Percentiles rank a stretch among this genome's conserved stretches.
These are phyloP conservation scores for Cuculus canorus DNA, from an alignment of 2,797 vertebrate species.

Conservation along the genomic window DNA sequence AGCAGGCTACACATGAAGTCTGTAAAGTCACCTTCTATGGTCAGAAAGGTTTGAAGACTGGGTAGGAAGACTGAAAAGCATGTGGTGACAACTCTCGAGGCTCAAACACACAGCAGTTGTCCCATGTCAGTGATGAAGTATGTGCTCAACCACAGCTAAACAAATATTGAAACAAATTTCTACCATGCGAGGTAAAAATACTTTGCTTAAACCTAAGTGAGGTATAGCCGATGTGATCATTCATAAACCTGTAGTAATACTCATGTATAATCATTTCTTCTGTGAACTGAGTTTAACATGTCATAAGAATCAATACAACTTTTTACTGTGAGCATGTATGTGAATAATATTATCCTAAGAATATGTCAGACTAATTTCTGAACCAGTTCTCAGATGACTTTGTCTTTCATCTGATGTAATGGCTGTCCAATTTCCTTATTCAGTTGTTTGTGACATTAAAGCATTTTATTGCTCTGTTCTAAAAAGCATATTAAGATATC, in stretches of 20 bases:
- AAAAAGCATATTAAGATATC: conserved; percentile 11
- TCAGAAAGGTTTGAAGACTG: background rate
- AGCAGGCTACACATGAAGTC: background rate
- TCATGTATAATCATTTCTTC: background rate
- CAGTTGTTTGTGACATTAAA: conserved; percentile 26
- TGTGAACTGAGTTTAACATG: background rate
- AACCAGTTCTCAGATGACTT: background rate
- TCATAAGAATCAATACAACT: background rate
- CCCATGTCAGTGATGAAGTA: background rate
- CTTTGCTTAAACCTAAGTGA: background rate
- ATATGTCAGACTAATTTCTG: background rate
- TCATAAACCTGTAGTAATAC: background rate
- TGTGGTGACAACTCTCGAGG: background rate
- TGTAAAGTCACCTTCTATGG: background rate
- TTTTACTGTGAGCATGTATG: background rate
- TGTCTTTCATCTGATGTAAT: background rate
- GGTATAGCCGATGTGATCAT: background rate
- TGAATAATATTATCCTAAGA: background rate
- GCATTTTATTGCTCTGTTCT: background rate
- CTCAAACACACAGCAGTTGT: background rate
- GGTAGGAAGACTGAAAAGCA: background rate
- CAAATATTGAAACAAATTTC: background rate
- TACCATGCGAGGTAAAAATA: background rate
- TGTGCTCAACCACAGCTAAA: background rate
- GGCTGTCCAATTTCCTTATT: conserved; percentile 11